Percentiles rank a stretch among this genome's conserved stretches.
These are phyloP conservation scores for Poeciliopsis retropinna DNA, from an alignment of 2,113 vertebrate species.

Conservation along the genomic window DNA sequence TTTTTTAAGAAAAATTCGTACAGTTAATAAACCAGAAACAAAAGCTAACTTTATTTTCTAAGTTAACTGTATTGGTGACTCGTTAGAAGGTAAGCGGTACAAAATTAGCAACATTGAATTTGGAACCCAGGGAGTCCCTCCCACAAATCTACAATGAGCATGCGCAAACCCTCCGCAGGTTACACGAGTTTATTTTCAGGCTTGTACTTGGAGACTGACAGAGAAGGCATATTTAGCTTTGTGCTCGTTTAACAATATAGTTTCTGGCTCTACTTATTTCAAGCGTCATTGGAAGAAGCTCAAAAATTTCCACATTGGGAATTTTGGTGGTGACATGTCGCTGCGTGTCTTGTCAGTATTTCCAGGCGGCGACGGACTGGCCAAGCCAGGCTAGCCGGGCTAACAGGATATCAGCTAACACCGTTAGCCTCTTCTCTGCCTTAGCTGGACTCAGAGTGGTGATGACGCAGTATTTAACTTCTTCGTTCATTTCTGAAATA, in stretches of 20 bases:
- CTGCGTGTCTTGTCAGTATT: slow-evolving; percentile 59
- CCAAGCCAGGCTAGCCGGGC: slow-evolving; percentile 64
- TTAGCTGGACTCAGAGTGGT: background rate
- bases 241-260: background rate
- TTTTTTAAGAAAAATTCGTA: too few species aligned
- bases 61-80: background rate
- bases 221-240: background rate
- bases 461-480: slow-evolving; percentile 2
- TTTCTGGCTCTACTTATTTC: background rate
- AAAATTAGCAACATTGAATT: slow-evolving; percentile 35
- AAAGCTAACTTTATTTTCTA: too few species aligned
- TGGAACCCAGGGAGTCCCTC: background rate
- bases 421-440: slow-evolving; percentile 17
- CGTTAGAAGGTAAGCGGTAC: slow-evolving; percentile 19
- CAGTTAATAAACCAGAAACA: too few species aligned
- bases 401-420: slow-evolving; percentile 25
- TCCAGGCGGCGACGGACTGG: slow-evolving; percentile 58
- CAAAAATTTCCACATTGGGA: slow-evolving; percentile 2
- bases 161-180: slow-evolving; percentile 57
- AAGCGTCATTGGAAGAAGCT: background rate
- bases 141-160: slow-evolving; percentile 53
- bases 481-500: background rate
- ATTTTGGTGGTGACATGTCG: slow-evolving; percentile 44
- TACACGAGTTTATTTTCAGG: slow-evolving; percentile 74
- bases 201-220: slow-evolving; percentile 23